phyloP scores from a whole-genome alignment of 2,113 vertebrate genomes.

The Halcyon malimbica region DNA sequence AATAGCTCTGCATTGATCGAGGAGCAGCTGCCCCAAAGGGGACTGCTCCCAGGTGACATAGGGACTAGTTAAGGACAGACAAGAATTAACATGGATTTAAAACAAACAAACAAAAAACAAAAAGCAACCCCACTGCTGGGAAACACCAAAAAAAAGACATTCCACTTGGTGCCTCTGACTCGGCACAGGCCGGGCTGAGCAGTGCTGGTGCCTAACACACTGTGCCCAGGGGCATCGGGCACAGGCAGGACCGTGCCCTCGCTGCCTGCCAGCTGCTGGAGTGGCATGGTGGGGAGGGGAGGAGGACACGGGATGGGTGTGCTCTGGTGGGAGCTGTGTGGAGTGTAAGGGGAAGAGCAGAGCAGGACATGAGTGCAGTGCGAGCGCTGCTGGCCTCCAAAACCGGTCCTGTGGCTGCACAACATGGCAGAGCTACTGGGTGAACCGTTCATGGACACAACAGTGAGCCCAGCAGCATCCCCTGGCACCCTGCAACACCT shows the following conservation, averaged over 20 bases:
- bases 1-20: constrained; percentile 48
- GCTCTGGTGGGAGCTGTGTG: background rate
- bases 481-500: background rate
- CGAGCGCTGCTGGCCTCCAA: fast-evolving
- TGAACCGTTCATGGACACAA: background rate
- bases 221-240: background rate
- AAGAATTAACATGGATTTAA: background rate
- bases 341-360: background rate
- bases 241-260: background rate
- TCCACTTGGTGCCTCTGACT: background rate
- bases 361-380: fast-evolving
- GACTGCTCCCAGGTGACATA: constrained; percentile 17
- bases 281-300: background rate
- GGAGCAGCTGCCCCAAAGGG: background rate
- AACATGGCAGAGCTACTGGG: background rate
- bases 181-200: background rate
- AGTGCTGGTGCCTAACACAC: background rate
- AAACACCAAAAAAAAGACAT: background rate
- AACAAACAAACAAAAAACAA: background rate
- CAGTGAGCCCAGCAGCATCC: background rate
- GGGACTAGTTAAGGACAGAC: constrained; percentile 52
- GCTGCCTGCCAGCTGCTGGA: background rate
- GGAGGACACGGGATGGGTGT: fast-evolving
- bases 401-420: fast-evolving
- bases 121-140: background rate